A percentile compares a stretch with the other conserved stretches of the same genome.
These are phyloP conservation scores for Neopipo cinnamomea DNA, from an alignment of 2,113 vertebrate genomes.

Conservation along the genomic window DNA sequence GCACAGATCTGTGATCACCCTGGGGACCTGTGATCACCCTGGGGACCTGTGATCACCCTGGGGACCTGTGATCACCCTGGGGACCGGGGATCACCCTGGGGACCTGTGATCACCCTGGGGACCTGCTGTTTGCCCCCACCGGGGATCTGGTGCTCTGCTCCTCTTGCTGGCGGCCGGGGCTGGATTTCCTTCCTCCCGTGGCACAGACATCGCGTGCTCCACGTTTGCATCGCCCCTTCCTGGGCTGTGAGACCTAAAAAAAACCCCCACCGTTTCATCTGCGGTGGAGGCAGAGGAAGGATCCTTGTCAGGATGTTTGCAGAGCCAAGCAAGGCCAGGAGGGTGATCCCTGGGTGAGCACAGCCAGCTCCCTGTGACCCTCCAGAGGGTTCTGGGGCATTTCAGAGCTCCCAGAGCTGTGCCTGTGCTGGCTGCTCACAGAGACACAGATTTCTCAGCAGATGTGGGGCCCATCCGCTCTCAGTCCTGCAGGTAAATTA, in stretches of 20 bases:
- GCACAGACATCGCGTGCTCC: rapidly evolving
- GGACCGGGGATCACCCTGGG: too few species aligned
- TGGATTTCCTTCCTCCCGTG: background rate
- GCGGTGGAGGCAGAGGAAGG: background rate
- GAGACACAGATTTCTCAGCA: background rate
- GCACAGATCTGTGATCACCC: background rate
- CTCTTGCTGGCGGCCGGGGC: background rate
- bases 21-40: rapidly evolving
- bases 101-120: rapidly evolving
- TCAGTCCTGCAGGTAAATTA: conserved; percentile 9
- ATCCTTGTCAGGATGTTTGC: background rate
- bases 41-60: rapidly evolving
- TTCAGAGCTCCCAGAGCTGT: background rate
- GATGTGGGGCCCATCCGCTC: background rate
- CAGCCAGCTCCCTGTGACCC: background rate
- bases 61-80: rapidly evolving
- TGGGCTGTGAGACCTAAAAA: background rate
- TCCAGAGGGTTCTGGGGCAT: background rate
- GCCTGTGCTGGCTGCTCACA: background rate
- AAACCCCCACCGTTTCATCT: background rate
- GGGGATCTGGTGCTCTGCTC: background rate
- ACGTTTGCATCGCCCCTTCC: background rate
- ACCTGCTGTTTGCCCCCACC: background rate
- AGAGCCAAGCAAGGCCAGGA: background rate
- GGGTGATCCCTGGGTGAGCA: rapidly evolving